A percentile compares a stretch with the other conserved stretches of the same genome.
These are phyloP conservation scores for Brachirus orientalis DNA, from an alignment of 2,113 vertebrate genomes.

Conservation along the genomic window DNA sequence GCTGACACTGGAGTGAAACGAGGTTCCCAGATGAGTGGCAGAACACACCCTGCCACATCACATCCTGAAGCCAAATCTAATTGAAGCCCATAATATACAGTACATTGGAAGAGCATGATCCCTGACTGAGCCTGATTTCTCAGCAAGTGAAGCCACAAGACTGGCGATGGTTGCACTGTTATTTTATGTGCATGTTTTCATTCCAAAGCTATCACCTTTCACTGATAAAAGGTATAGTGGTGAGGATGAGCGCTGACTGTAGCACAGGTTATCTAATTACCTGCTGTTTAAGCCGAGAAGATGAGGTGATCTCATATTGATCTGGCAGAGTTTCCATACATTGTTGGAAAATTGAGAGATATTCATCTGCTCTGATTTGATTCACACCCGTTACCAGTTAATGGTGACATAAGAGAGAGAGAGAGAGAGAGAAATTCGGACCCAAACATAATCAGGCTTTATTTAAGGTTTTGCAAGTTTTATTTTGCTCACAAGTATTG, in stretches of 20 bases:
- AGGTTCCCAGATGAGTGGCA: constrained; percentile 32
- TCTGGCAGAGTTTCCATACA: constrained; percentile 27
- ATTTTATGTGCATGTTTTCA: constrained; percentile 15
- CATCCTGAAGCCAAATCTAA: constrained; percentile 42
- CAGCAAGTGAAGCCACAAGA: constrained; percentile 1
- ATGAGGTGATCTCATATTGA: constrained; percentile 22
- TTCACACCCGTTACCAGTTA: neutral
- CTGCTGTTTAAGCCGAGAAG: constrained; percentile 11
- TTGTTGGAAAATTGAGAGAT: constrained; percentile 33
- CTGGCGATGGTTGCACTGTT: constrained; percentile 4
- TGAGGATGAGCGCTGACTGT: constrained; percentile 29
- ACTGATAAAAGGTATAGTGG: constrained; percentile 32
- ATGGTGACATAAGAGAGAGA: neutral
- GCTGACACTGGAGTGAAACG: constrained; percentile 3
- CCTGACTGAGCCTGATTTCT: constrained; percentile 8
- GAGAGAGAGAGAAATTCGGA: constrained; percentile 3
- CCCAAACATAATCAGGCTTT: no score
- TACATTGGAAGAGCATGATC: neutral
- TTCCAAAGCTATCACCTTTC: constrained; percentile 43
- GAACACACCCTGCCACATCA: constrained; percentile 24
- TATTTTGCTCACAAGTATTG: constrained; percentile 8
- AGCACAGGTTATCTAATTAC: constrained; percentile 44
- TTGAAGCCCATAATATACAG: constrained; percentile 37
- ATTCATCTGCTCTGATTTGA: neutral
- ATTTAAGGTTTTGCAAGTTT: constrained; percentile 13